phyloP scores from a whole-genome alignment of 2,113 vertebrate species.

The Cynocephalus volans region DNA sequence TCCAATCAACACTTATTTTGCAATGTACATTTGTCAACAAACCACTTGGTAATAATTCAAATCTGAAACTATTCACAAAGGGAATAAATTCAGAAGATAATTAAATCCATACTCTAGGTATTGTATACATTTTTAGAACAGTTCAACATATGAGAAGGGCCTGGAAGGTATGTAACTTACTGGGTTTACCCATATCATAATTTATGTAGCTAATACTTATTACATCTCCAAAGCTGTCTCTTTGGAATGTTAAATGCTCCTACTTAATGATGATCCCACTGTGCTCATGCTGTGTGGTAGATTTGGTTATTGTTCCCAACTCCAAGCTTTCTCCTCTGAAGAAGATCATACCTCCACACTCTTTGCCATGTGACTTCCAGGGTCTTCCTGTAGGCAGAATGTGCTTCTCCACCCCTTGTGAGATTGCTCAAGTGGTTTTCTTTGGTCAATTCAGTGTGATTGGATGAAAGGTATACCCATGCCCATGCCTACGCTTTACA shows the following conservation, averaged over 20 bases:
- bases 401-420: not conserved
- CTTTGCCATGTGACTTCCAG: not conserved
- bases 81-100: conserved; percentile 5
- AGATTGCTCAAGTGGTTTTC: not conserved
- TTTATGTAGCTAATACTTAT: not conserved
- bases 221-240: not conserved
- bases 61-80: not conserved
- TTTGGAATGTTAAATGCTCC: not conserved
- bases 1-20: not conserved
- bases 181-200: not conserved
- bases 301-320: not conserved
- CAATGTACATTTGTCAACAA: conserved; percentile 36
- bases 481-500: not conserved
- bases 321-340: not conserved
- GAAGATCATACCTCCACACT: not conserved
- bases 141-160: not conserved
- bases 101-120: not conserved
- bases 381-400: not conserved
- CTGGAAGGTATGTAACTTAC: not conserved
- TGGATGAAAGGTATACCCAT: not conserved
- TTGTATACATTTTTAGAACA: conserved; percentile 18
- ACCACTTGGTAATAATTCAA: conserved; percentile 11
- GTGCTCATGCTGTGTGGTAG: not conserved
- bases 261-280: not conserved
- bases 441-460: not conserved